Evolutionary conservation across 1,140 invertebrate genomes (phyloP).

Genomic region (Heterodera carotae): DNA sequence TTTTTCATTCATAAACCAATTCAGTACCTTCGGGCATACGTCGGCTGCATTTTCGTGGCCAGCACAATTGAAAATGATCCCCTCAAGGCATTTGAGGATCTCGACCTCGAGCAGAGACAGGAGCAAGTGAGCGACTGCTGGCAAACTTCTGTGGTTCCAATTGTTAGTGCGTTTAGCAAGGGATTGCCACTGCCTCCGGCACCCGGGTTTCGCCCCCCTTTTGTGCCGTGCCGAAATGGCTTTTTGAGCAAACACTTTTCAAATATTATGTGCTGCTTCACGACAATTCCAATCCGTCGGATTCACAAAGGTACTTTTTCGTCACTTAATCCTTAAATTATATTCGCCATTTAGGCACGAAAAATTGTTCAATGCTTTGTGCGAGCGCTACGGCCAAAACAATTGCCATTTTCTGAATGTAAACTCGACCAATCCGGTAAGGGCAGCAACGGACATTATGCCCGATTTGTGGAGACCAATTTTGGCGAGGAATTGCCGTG

Average conservation of each 20-base stretch:
- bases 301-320: slow-evolving; percentile 70
- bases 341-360: slow-evolving; percentile 39
- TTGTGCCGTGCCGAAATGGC: slow-evolving; percentile 75
- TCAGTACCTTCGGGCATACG: slow-evolving; percentile 45
- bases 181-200: slow-evolving; percentile 6
- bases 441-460: slow-evolving; percentile 26
- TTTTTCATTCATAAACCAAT: background rate
- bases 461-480: slow-evolving; percentile 52
- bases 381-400: slow-evolving; percentile 40
- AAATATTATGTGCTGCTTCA: slow-evolving; percentile 87
- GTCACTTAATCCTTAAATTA: background rate
- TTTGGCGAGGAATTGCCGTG: slow-evolving; percentile 35
- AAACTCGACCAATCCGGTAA: slow-evolving; percentile 43
- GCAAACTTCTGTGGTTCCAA: slow-evolving; percentile 4
- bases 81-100: slow-evolving; percentile 39
- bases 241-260: slow-evolving; percentile 76
- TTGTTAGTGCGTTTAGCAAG: slow-evolving; percentile 41
- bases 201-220: slow-evolving; percentile 41
- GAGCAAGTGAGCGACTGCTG: slow-evolving; percentile 44
- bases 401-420: slow-evolving; percentile 49
- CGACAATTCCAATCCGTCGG: slow-evolving; percentile 74
- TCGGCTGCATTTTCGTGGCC: slow-evolving; percentile 55
- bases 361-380: slow-evolving; percentile 36
- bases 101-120: slow-evolving; percentile 46
- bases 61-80: slow-evolving; percentile 53